phyloP scores from a whole-genome alignment of 2,888 invertebrate species.

The Agrochola macilenta region DNA sequence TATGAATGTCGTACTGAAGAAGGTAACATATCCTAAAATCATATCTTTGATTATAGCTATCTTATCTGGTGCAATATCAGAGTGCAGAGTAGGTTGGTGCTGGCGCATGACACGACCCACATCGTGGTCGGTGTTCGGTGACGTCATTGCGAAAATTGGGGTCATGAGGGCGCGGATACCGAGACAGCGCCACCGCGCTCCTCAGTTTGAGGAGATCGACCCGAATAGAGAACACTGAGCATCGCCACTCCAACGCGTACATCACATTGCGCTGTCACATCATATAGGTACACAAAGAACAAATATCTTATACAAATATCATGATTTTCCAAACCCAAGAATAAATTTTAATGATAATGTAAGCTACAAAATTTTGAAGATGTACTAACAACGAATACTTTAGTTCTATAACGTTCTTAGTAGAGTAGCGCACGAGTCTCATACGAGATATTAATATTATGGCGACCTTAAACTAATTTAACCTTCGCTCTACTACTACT shows the following conservation, averaged over 20 bases:
- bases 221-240: slow-evolving; percentile 52
- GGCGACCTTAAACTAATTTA: slow-evolving; percentile 44
- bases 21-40: slow-evolving; percentile 51
- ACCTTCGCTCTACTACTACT: slow-evolving; percentile 39
- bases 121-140: slow-evolving; percentile 82
- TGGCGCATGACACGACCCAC: slow-evolving; percentile 80
- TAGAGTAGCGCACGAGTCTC: not conserved
- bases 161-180: slow-evolving; percentile 83
- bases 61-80: slow-evolving; percentile 68
- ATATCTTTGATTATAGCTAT: slow-evolving; percentile 61
- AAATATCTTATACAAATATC: slow-evolving; percentile 10
- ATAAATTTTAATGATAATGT: not conserved
- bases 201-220: slow-evolving; percentile 68
- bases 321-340: slow-evolving; percentile 1
- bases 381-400: not conserved
- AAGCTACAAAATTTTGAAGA: not conserved
- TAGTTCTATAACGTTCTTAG: not conserved
- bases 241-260: slow-evolving; percentile 26
- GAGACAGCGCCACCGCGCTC: slow-evolving; percentile 71
- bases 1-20: slow-evolving; percentile 26
- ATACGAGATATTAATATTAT: slow-evolving; percentile 17
- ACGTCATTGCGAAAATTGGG: slow-evolving; percentile 87
- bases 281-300: not conserved
- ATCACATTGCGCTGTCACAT: slow-evolving; percentile 7
- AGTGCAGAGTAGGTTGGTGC: slow-evolving; percentile 70